phyloP scores from a whole-genome alignment of 2,113 vertebrate species.

The Thamnophis sirtalis region DNA sequence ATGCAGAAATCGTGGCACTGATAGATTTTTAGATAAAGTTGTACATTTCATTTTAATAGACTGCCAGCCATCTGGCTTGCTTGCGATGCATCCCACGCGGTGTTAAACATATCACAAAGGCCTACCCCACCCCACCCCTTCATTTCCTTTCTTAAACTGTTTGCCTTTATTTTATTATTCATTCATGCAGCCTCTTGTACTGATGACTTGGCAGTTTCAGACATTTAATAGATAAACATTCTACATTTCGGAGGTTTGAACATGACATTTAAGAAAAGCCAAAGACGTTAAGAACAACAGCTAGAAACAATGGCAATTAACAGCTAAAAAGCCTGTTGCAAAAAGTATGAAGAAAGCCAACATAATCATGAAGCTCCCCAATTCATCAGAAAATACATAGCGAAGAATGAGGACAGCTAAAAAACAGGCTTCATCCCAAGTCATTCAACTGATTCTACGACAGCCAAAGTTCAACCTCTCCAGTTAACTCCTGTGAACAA shows the following conservation, averaged over 20 bases:
- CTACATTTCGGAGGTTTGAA: not conserved
- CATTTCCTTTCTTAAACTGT: not conserved
- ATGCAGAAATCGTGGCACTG: slow-evolving; percentile 24
- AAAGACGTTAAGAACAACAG: not conserved
- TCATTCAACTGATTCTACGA: not conserved
- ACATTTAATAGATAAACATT: not conserved
- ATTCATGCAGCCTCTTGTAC: not conserved
- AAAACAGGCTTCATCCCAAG: not conserved
- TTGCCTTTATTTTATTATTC: not conserved
- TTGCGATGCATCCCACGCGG: not conserved
- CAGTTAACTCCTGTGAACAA: not conserved
- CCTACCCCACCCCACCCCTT: not conserved
- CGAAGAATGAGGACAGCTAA: not conserved
- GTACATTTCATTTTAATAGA: not conserved
- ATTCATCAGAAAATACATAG: not conserved
- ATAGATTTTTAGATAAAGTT: slow-evolving; percentile 12
- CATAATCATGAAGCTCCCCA: not conserved
- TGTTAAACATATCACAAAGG: not conserved
- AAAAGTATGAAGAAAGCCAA: not conserved
- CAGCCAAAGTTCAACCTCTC: not conserved
- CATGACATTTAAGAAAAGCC: not conserved
- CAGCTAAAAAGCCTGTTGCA: not conserved
- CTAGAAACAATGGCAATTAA: not conserved
- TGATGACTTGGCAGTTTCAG: not conserved
- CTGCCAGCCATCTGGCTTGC: not conserved